Evolutionary conservation across 2,113 vertebrate species (phyloP).

Genomic region (Myotis lucifugus): DNA sequence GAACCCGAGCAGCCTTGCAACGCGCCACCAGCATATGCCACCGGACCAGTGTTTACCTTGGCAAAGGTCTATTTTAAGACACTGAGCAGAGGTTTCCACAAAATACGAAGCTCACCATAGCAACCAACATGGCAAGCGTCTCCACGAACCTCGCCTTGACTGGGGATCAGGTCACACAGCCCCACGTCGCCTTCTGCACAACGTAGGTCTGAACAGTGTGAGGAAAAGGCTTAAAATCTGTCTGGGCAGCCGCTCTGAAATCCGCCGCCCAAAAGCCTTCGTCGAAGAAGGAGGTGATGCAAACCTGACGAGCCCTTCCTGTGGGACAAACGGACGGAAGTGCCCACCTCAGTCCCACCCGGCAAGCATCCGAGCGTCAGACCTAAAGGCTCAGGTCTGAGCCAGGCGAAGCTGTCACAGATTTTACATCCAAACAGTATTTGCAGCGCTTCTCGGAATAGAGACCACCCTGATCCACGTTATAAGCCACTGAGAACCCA

Average conservation of each 20-base stretch:
- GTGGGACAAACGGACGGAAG: slow-evolving; percentile 81
- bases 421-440: slow-evolving; percentile 42
- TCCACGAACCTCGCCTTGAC: slow-evolving; percentile 64
- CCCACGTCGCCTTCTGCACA: not conserved
- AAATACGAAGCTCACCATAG: slow-evolving; percentile 81
- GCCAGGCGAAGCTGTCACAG: not conserved
- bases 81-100: slow-evolving; percentile 79
- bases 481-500: not conserved
- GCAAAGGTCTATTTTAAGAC: slow-evolving; percentile 82
- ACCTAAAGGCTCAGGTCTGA: slow-evolving; percentile 68
- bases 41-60: slow-evolving; percentile 86
- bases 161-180: slow-evolving; percentile 56
- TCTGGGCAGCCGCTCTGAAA: slow-evolving; percentile 74
- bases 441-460: not conserved
- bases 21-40: slow-evolving; percentile 83
- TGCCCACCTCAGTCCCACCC: slow-evolving; percentile 81
- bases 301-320: slow-evolving; percentile 84
- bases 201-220: slow-evolving; percentile 74
- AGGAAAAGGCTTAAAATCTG: slow-evolving; percentile 85
- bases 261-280: slow-evolving; percentile 69
- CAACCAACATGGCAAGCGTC: slow-evolving; percentile 76
- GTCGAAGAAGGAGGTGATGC: slow-evolving; percentile 83
- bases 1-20: slow-evolving; percentile 83
- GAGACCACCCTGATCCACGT: not conserved
- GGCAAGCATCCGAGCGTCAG: slow-evolving; percentile 82